These are phyloP conservation scores for Cephus sareptanus DNA, from an alignment of 2,888 invertebrate genomes.

Conservation along the genomic window DNA sequence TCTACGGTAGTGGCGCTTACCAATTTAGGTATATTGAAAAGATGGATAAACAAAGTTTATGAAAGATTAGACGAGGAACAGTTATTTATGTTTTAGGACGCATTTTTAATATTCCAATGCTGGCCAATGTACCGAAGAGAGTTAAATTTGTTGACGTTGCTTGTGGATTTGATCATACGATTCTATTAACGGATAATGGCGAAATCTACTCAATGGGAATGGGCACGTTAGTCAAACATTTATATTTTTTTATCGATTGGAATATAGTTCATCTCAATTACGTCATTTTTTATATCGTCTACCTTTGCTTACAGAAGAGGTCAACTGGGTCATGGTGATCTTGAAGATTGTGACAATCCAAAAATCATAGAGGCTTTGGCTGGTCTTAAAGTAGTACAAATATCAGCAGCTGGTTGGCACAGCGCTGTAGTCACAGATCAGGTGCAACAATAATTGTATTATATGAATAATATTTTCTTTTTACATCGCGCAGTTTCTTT, in stretches of 20 bases:
- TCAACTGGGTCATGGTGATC: slow-evolving; percentile 84
- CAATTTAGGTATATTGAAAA: slow-evolving; percentile 48
- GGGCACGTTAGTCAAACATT: slow-evolving; percentile 75
- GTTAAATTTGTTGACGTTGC: slow-evolving; percentile 73
- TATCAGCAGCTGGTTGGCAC: slow-evolving; percentile 90
- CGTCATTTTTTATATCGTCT: not conserved
- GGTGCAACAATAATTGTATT: slow-evolving; percentile 32
- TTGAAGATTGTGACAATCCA: slow-evolving; percentile 74
- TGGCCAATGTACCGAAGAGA: slow-evolving; percentile 69
- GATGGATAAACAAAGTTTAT: not conserved
- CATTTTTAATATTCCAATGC: slow-evolving; percentile 74
- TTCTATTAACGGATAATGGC: slow-evolving; percentile 77
- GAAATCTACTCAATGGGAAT: slow-evolving; percentile 85
- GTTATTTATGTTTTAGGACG: slow-evolving; percentile 59
- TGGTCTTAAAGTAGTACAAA: slow-evolving; percentile 77
- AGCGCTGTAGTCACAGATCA: slow-evolving; percentile 79
- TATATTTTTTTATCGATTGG: not conserved
- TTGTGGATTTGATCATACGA: slow-evolving; percentile 85
- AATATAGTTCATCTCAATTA: not conserved
- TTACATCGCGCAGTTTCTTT: not conserved
- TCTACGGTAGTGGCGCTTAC: slow-evolving; percentile 51
- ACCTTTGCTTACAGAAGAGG: slow-evolving; percentile 75
- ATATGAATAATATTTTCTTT: not conserved
- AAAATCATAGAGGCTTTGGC: slow-evolving; percentile 77
- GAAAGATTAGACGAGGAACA: not conserved